Evolutionary conservation across 2,888 invertebrate species (phyloP).

Genomic region (Chymomyza amoena): DNA sequence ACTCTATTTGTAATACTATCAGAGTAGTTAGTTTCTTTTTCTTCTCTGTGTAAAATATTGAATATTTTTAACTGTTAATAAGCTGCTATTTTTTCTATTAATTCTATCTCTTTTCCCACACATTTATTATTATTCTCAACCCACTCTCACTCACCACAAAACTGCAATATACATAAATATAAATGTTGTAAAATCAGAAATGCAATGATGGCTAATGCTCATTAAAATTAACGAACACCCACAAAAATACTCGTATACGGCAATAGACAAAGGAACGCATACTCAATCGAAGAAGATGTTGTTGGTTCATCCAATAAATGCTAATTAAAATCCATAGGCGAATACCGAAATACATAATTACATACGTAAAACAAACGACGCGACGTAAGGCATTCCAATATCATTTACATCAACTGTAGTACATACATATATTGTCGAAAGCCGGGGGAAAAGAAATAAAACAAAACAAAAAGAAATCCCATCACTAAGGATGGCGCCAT

Average conservation of each 20-base stretch:
- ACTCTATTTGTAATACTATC: neutral
- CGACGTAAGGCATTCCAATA: neutral
- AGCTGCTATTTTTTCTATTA: neutral
- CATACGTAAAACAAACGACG: constrained; percentile 13
- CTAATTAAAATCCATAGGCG: neutral
- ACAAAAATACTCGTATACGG: neutral
- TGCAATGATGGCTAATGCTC: constrained; percentile 39
- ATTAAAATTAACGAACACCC: constrained; percentile 27
- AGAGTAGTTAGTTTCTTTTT: neutral
- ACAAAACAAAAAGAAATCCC: too few relatives aligned
- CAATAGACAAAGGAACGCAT: neutral
- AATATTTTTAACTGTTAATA: neutral
- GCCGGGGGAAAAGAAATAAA: neutral
- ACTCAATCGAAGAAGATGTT: neutral
- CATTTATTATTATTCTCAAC: constrained; percentile 19
- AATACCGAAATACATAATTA: neutral
- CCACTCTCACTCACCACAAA: constrained; percentile 7
- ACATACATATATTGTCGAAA: neutral
- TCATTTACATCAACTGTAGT: neutral
- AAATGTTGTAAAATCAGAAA: constrained; percentile 14
- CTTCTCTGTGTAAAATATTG: neutral
- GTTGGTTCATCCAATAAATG: neutral
- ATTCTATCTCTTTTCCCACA: neutral
- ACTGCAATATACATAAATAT: constrained; percentile 35
- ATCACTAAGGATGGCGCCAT: constrained; percentile 75